Conservation (phyloP, 2,113 vertebrate genomes). For the Phycodurus eques region DNA sequence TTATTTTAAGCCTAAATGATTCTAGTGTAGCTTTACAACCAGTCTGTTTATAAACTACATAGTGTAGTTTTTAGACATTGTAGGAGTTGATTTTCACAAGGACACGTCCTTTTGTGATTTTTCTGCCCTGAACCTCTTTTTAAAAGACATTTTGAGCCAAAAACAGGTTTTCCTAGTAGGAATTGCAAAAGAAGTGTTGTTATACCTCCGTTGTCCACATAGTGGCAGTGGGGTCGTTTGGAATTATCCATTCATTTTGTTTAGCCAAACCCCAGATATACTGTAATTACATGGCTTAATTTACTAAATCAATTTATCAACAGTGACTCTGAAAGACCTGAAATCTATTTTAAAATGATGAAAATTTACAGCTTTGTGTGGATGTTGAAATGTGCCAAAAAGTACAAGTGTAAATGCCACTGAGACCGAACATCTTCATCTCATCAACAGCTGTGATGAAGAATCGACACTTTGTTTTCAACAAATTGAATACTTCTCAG, state of each 20-base stretch:
- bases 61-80: not conserved
- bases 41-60: not conserved
- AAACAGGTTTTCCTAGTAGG: not conserved
- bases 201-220: slow-evolving; percentile 35
- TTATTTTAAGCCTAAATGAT: not conserved
- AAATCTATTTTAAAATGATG: no score
- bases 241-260: not conserved
- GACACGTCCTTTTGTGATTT: not conserved
- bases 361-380: not conserved
- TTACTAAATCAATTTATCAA: not conserved
- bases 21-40: not conserved
- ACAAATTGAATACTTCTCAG: no score
- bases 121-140: not conserved
- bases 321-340: not conserved
- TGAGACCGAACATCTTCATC: not conserved
- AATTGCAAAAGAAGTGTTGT: not conserved
- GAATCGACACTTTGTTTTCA: no score
- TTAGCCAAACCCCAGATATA: not conserved
- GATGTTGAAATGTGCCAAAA: not conserved
- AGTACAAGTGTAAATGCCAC: not conserved
- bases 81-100: not conserved
- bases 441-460: not conserved
- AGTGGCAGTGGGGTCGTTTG: slow-evolving; percentile 23
- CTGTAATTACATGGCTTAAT: not conserved
- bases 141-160: not conserved